Conservation (phyloP, 1,140 invertebrate species). For the Olivierus martensii region DNA sequence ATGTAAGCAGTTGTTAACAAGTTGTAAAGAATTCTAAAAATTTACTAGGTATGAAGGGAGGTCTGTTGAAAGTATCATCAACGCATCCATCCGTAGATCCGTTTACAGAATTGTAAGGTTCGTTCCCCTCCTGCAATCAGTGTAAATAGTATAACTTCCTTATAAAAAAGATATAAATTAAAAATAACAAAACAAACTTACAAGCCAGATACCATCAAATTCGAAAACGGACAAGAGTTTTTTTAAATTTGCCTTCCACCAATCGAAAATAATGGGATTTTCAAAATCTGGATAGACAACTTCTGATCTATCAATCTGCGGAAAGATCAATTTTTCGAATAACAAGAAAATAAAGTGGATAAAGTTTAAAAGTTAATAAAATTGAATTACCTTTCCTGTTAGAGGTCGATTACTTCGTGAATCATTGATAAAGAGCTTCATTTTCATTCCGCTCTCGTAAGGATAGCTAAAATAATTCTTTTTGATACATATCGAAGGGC, state of each 20-base stretch:
- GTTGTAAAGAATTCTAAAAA: neutral
- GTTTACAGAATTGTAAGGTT: constrained; percentile 17
- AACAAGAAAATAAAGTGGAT: too few relatives aligned
- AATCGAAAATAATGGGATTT: constrained; percentile 51
- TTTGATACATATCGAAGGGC: too few relatives aligned
- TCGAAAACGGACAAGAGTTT: constrained; percentile 44
- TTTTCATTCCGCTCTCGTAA: too few relatives aligned
- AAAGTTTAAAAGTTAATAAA: too few relatives aligned
- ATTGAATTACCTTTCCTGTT: too few relatives aligned
- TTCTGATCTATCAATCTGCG: constrained; percentile 1
- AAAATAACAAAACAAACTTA: constrained; percentile 18
- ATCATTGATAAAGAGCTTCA: too few relatives aligned
- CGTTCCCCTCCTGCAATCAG: constrained; percentile 15
- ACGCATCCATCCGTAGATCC: constrained; percentile 35
- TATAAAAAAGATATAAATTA: too few relatives aligned
- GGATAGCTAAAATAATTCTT: too few relatives aligned
- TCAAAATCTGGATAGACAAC: constrained; percentile 71
- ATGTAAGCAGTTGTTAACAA: too few relatives aligned
- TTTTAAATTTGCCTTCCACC: constrained; percentile 56
- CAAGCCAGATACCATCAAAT: constrained; percentile 69
- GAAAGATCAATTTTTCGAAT: too few relatives aligned
- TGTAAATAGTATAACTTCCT: neutral
- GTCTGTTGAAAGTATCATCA: constrained; percentile 43
- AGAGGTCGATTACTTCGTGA: too few relatives aligned
- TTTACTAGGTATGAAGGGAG: constrained; percentile 47